Conservation (phyloP, 2,888 invertebrate genomes). For the Synanthedon vespiformis region DNA sequence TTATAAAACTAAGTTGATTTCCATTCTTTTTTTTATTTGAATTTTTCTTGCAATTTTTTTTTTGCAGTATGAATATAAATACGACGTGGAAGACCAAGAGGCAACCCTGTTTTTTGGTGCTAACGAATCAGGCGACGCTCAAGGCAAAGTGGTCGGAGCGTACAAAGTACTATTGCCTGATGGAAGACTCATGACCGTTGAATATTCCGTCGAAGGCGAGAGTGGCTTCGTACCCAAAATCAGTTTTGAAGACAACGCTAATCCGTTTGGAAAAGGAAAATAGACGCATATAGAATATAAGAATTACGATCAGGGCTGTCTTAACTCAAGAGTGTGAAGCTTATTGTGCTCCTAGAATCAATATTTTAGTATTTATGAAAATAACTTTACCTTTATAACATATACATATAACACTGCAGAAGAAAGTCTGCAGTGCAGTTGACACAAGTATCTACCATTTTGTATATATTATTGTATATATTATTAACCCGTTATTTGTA, state of each 20-base stretch:
- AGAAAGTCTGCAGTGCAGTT: too few species aligned
- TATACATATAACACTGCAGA: too few species aligned
- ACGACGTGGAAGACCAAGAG: slow-evolving; percentile 79
- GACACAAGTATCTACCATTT: too few species aligned
- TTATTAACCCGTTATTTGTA: too few species aligned
- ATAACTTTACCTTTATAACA: too few species aligned
- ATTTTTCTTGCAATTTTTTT: slow-evolving; percentile 4
- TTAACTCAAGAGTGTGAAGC: too few species aligned
- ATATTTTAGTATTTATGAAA: too few species aligned
- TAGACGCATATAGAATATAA: slow-evolving; percentile 11
- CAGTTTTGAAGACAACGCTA: slow-evolving; percentile 73
- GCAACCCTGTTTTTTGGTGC: slow-evolving; percentile 77
- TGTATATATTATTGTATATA: too few species aligned
- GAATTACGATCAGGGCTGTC: background rate
- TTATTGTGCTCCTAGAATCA: too few species aligned
- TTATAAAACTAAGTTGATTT: too few species aligned
- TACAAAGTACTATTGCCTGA: slow-evolving; percentile 78
- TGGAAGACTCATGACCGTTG: slow-evolving; percentile 79
- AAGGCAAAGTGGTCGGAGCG: slow-evolving; percentile 74
- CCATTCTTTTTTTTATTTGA: background rate
- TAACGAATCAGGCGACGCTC: slow-evolving; percentile 74
- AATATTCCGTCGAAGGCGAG: slow-evolving; percentile 78
- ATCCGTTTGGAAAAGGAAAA: slow-evolving; percentile 62
- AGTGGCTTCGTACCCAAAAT: slow-evolving; percentile 80
- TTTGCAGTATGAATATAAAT: slow-evolving; percentile 78